phyloP scores from a whole-genome alignment of 2,888 invertebrate species.

The Sycophila texana region DNA sequence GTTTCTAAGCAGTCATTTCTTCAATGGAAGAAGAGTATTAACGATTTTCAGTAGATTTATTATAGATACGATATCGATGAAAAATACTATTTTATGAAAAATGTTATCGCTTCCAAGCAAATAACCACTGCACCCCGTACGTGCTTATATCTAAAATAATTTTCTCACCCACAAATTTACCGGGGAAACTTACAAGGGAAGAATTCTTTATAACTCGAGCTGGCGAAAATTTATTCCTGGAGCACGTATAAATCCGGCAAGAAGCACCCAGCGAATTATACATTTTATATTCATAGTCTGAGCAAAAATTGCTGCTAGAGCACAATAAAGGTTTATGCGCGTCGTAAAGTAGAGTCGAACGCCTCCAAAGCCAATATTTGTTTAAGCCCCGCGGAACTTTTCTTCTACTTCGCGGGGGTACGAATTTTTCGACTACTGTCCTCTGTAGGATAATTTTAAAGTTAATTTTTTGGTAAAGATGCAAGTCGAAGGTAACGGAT shows the following conservation, averaged over 20 bases:
- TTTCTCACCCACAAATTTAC: constrained; percentile 44
- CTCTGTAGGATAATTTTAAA: not conserved
- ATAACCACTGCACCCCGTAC: not conserved
- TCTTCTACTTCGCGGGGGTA: not conserved
- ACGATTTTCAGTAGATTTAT: too few relatives aligned
- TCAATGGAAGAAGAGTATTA: not conserved
- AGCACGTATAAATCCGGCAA: constrained; percentile 53
- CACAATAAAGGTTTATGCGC: constrained; percentile 71
- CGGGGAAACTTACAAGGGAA: not conserved
- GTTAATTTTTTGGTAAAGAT: too few relatives aligned
- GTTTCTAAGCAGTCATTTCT: too few relatives aligned
- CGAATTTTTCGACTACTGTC: constrained; percentile 22
- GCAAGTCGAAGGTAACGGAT: too few relatives aligned
- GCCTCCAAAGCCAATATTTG: constrained; percentile 63
- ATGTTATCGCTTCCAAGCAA: not conserved
- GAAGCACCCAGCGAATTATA: constrained; percentile 61
- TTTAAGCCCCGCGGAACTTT: constrained; percentile 61
- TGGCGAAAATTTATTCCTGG: constrained; percentile 40
- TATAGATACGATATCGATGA: too few relatives aligned
- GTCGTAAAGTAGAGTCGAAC: constrained; percentile 67
- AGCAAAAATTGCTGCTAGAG: constrained; percentile 71
- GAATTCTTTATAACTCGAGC: not conserved
- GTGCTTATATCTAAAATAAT: constrained; percentile 39
- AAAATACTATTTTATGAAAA: too few relatives aligned
- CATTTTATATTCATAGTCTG: constrained; percentile 73